Evolutionary conservation across 2,797 vertebrate genomes (phyloP).

Genomic region (Chiloscyllium punctatum): DNA sequence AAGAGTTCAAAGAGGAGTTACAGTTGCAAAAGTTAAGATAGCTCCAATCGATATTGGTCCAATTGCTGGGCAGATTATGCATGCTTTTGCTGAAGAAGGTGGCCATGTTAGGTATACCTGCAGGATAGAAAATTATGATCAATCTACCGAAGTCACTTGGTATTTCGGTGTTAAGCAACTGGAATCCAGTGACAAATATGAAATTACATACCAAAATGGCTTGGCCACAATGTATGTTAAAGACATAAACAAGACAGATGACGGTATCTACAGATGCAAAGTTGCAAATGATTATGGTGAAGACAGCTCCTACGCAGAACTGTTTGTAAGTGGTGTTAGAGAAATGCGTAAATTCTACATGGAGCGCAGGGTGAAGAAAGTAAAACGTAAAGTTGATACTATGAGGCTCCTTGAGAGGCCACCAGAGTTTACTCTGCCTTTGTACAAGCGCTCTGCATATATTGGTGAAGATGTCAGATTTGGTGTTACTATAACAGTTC

Average conservation of each 20-base stretch:
- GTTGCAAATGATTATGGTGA: constrained; percentile 93
- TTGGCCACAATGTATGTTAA: constrained; percentile 82
- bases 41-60: constrained; percentile 94
- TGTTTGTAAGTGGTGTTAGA: constrained; percentile 83
- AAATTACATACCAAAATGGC: constrained; percentile 89
- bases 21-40: constrained; percentile 88
- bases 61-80: constrained; percentile 77
- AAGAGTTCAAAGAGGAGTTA: constrained; percentile 82
- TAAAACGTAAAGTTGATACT: constrained; percentile 86
- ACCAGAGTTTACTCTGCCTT: constrained; percentile 93
- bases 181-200: constrained; percentile 80
- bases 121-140: constrained; percentile 92
- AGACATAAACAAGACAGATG: constrained; percentile 79
- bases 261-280: constrained; percentile 96
- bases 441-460: constrained; percentile 84
- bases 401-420: constrained; percentile 88
- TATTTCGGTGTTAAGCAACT: constrained; percentile 92
- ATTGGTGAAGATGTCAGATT: constrained; percentile 84
- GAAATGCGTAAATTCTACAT: constrained; percentile 81
- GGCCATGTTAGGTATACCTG: constrained; percentile 79
- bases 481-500: constrained; percentile 92
- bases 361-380: constrained; percentile 78
- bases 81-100: constrained; percentile 75
- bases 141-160: constrained; percentile 91
- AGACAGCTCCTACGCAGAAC: constrained; percentile 86